Evolutionary conservation across 2,888 invertebrate species (phyloP).

Genomic region (Liposcelis brunnea): DNA sequence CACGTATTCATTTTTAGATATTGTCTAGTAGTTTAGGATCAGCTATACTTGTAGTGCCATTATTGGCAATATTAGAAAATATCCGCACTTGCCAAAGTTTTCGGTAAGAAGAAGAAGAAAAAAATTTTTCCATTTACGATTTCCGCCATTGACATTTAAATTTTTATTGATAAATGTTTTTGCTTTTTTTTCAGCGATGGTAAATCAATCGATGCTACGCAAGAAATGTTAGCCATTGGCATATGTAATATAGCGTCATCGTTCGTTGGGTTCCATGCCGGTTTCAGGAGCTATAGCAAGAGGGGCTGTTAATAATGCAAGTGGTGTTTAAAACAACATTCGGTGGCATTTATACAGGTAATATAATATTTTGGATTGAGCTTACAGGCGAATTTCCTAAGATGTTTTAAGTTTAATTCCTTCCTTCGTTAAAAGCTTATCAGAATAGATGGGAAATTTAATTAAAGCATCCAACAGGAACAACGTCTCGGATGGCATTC

Average conservation of each 20-base stretch:
- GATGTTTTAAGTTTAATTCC: no score
- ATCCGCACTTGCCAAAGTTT: constrained; percentile 56
- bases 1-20: constrained; percentile 36
- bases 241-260: constrained; percentile 46
- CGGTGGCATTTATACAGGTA: constrained; percentile 45
- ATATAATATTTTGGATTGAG: constrained; percentile 14
- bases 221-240: constrained; percentile 50
- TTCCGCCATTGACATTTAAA: neutral
- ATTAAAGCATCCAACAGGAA: no score
- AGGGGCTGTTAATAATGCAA: constrained; percentile 52
- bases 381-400: neutral
- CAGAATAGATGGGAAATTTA: no score
- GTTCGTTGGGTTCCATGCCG: constrained; percentile 50
- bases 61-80: constrained; percentile 48
- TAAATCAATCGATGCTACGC: constrained; percentile 44
- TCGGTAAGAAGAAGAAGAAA: constrained; percentile 30
- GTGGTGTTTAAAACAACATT: constrained; percentile 50
- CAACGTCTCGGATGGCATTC: no score
- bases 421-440: no score
- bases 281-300: constrained; percentile 42
- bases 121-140: neutral
- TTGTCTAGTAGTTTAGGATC: constrained; percentile 42
- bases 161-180: constrained; percentile 3
- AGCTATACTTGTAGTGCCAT: constrained; percentile 45
- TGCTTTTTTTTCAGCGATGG: constrained; percentile 25